Evolutionary conservation across 2,113 vertebrate species (phyloP), one percentile per base, ranked within the genome.

Genomic region (Tyto alba): DNA sequence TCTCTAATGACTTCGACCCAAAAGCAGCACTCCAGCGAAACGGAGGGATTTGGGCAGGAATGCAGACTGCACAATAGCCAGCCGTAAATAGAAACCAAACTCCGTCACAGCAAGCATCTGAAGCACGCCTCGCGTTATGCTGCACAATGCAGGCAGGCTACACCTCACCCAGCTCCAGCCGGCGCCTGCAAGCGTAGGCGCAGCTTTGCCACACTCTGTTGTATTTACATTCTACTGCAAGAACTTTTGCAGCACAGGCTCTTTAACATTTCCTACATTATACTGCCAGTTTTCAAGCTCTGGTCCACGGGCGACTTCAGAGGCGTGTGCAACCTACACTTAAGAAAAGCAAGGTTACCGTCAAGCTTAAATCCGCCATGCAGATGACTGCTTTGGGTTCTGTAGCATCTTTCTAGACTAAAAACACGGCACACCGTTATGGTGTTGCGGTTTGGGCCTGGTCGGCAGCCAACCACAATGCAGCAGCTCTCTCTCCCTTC

Each of bases 171-270:
- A 9, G 89, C 34, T 55, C 76, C 3, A 2, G 34, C 21, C 17
- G 23, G 53, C 0, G 0, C 43, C 32, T 3, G 1, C 60, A 9
- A 11, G 40, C 2, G 1, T 1, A 4, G 1, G 68, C 55, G 45
- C 69, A 43, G 82, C 30, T 27, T n/a, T 3, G 21, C n/a, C 21
- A 2, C 27, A 0, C 6, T 20, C 13, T 3, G 0, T 5, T 7
- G 3, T 2, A 11, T 4, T 64, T 18, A 25, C 29, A 22, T 13
- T 72, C 41, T 10, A 2, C 32, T 5, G 30, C 52, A 38, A 29
- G 16, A 36, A 8, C 30, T 36, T 36, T 73, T 5, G 9, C 7
- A 3, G 6, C 7, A 41, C 0, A 8, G 30, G 34, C 7, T 41
- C 27, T 26, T 23, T 2, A 32, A 29, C 0, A 0, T 23, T 66